Conservation (phyloP, 1,140 invertebrate species). For the Tetramorium alpestre region DNA sequence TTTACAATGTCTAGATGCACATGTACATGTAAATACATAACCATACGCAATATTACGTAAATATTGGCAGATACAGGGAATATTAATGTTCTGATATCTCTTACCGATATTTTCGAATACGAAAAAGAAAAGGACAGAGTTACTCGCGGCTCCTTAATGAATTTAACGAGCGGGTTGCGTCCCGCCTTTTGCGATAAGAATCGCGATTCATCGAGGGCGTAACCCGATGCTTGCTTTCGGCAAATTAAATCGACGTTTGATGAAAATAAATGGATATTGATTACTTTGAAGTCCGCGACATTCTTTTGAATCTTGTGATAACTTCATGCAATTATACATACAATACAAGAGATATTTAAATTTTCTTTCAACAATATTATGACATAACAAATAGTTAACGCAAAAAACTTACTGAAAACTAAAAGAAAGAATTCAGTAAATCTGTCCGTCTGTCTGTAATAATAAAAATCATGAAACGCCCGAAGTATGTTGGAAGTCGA, state of each 20-base stretch:
- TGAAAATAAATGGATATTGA: conserved; percentile 4
- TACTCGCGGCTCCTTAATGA: conserved; percentile 14
- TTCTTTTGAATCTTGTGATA: neutral
- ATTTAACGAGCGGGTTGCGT: conserved; percentile 27
- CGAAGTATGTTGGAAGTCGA: too few relatives aligned
- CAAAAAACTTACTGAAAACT: neutral
- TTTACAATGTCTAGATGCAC: neutral
- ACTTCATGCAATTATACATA: neutral
- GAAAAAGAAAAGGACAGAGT: conserved; percentile 3
- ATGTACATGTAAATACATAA: neutral
- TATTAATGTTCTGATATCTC: conserved; percentile 30
- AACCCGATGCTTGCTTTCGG: conserved; percentile 4
- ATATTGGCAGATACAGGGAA: neutral
- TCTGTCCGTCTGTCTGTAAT: too few relatives aligned
- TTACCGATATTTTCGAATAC: neutral
- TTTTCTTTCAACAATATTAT: neutral
- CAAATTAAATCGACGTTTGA: conserved; percentile 14
- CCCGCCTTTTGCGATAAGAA: conserved; percentile 39
- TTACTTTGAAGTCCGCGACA: neutral
- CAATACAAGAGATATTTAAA: neutral
- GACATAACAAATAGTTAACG: neutral
- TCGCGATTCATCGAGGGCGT: conserved; percentile 30
- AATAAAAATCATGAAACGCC: too few relatives aligned
- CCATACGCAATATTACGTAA: neutral
- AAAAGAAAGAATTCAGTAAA: neutral